phyloP scores from a whole-genome alignment of 2,888 invertebrate genomes.

The Nephrotoma appendiculata region DNA sequence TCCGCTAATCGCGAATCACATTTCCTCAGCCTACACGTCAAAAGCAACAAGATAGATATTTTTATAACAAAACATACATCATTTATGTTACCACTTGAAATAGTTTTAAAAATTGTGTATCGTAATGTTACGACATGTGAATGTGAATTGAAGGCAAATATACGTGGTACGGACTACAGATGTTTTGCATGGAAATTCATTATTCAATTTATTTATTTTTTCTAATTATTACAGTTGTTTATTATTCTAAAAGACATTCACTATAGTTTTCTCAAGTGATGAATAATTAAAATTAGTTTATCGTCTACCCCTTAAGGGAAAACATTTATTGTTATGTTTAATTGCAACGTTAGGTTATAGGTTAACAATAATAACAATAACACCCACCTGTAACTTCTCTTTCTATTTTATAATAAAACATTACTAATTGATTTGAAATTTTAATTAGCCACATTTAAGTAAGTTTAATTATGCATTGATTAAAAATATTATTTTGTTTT shows the following conservation, averaged over 20 bases:
- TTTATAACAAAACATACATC: neutral
- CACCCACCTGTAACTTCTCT: too few relatives aligned
- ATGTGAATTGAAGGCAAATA: neutral
- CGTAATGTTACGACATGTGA: neutral
- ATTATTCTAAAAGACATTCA: neutral
- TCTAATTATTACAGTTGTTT: neutral
- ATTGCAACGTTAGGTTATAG: too few relatives aligned
- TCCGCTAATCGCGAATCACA: neutral
- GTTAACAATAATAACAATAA: too few relatives aligned
- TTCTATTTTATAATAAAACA: too few relatives aligned
- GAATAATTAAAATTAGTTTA: neutral
- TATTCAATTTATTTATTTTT: neutral
- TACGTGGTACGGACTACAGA: neutral
- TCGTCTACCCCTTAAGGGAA: neutral
- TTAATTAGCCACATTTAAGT: too few relatives aligned
- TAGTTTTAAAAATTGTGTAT: neutral
- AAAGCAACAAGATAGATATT: neutral
- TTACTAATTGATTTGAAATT: too few relatives aligned
- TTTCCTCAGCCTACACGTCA: neutral
- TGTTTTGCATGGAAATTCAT: neutral
- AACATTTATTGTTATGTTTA: neutral
- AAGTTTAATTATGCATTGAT: too few relatives aligned
- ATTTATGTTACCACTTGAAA: neutral
- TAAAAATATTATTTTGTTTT: too few relatives aligned
- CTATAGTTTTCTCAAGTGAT: neutral